Evolutionary conservation across 2,888 invertebrate species (phyloP).

Genomic region (Conomelus anceps): DNA sequence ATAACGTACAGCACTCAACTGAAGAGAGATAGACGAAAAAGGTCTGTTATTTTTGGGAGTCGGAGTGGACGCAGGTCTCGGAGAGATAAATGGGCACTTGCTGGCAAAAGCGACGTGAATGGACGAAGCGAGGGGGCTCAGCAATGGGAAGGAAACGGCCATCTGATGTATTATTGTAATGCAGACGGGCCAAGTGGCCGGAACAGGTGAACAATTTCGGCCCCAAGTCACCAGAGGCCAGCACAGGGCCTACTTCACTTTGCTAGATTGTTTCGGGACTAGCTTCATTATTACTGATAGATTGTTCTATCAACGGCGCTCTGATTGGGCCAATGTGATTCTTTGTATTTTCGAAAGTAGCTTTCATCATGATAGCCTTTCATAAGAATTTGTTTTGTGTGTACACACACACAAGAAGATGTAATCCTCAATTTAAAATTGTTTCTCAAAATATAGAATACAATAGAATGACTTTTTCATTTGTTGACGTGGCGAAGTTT

Average conservation of each 20-base stretch:
- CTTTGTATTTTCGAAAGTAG: background rate
- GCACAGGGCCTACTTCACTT: background rate
- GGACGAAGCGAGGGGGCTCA: background rate
- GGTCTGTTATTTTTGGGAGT: background rate
- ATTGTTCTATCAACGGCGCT: background rate
- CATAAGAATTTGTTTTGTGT: too few species aligned
- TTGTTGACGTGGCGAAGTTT: too few species aligned
- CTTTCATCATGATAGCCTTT: too few species aligned
- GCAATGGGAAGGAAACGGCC: background rate
- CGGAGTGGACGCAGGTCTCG: background rate
- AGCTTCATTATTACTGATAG: background rate
- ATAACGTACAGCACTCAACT: background rate
- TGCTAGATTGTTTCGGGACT: background rate
- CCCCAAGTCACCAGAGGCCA: background rate
- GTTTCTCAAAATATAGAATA: too few species aligned
- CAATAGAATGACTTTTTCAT: too few species aligned
- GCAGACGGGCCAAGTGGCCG: background rate
- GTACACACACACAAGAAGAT: too few species aligned
- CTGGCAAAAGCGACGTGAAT: background rate
- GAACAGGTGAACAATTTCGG: background rate
- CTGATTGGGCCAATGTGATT: background rate
- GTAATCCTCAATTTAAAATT: too few species aligned
- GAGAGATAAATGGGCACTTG: background rate
- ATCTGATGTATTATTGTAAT: background rate
- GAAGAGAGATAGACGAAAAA: background rate